Conservation (phyloP, 2,113 vertebrate genomes). For the Chaetorhynchus papuensis region DNA sequence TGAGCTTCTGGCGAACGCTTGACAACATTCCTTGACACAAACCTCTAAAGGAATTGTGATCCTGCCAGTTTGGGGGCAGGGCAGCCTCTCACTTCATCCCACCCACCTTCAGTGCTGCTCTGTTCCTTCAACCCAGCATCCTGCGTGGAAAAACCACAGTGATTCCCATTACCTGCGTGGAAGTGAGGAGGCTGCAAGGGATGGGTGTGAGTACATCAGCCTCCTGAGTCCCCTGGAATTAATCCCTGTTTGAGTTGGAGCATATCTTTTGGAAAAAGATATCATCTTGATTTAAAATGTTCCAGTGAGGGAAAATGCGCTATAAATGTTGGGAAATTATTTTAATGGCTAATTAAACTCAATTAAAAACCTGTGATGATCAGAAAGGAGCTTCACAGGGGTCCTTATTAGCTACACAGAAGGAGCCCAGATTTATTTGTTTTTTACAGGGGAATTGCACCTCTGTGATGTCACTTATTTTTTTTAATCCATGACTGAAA, state of each 20-base stretch:
- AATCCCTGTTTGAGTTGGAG: neutral
- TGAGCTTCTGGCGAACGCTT: neutral
- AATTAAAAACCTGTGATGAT: neutral
- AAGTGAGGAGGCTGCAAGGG: neutral
- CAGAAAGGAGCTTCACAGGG: neutral
- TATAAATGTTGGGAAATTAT: neutral
- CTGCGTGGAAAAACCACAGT: neutral
- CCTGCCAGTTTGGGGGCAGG: neutral
- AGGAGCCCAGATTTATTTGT: neutral
- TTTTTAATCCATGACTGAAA: neutral
- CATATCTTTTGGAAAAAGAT: neutral
- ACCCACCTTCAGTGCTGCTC: neutral
- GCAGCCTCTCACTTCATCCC: neutral
- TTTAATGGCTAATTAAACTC: conserved; percentile 22
- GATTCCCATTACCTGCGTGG: neutral
- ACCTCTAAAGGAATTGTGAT: neutral
- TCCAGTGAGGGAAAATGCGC: neutral
- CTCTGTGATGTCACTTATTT: rapidly evolving
- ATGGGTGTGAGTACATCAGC: neutral
- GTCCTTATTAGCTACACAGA: neutral
- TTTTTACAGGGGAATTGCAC: neutral
- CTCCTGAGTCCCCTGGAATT: neutral
- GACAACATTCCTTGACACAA: neutral
- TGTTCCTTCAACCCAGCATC: neutral
- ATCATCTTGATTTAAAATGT: neutral